Conservation (phyloP, 2,113 vertebrate genomes). For the Isichthys henryi region DNA sequence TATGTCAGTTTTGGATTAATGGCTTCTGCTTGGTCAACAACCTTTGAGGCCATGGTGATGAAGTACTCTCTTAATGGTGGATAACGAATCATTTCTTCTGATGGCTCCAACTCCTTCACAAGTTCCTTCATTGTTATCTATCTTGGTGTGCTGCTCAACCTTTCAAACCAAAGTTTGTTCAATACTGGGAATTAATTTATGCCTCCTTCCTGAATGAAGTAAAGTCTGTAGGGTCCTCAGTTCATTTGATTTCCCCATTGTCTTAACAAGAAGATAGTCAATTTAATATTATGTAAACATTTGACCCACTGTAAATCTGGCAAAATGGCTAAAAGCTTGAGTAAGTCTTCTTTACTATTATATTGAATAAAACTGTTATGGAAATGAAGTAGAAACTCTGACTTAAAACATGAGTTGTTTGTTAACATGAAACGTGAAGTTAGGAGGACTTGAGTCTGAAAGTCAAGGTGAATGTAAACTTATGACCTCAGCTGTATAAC, state of each 20-base stretch:
- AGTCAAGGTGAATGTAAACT: not conserved
- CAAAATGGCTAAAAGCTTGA: not conserved
- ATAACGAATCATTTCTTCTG: not conserved
- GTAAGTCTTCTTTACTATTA: not conserved
- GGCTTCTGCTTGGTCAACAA: not conserved
- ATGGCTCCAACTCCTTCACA: not conserved
- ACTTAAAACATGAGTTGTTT: not conserved
- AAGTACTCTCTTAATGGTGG: not conserved
- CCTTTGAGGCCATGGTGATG: not conserved
- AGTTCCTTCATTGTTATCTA: not conserved
- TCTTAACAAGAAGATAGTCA: no score
- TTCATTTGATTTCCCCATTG: not conserved
- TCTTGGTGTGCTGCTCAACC: not conserved
- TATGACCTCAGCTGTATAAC: not conserved
- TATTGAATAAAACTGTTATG: not conserved
- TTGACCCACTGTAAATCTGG: not conserved
- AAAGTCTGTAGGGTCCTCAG: not conserved
- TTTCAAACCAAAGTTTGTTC: not conserved
- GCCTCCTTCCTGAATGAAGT: not conserved
- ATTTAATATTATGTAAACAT: not conserved
- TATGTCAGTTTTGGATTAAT: not conserved
- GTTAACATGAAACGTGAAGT: not conserved
- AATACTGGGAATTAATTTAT: not conserved
- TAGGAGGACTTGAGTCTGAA: not conserved
- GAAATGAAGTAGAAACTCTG: not conserved